Base-by-base conservation (phyloP, 2,113 vertebrate genomes). In the Neopipo cinnamomea region DNA sequence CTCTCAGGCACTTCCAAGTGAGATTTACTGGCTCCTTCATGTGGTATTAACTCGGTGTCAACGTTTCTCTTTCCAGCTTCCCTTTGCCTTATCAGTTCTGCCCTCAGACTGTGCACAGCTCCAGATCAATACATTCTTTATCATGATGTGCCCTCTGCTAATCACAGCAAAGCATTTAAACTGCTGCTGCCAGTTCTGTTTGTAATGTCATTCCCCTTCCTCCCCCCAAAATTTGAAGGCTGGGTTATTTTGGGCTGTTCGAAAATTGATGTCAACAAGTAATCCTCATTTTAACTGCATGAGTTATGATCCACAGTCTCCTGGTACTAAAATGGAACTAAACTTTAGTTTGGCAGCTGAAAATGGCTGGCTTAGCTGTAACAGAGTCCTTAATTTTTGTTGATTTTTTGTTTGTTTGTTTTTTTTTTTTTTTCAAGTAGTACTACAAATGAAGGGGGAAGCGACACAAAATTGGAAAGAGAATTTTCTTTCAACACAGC, bases 251-350 rank as follows among this genome's bases (percentile, higher is more conserved):
- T 87, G 76, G 77, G 79, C 78, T 63, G 20, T 49, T 93, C 37
- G n/a, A 58, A 63, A 80, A 56, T 46, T 35, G 53, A 47, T 84
- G 83, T 90, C 92, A 96, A 78, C 85, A 91, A 92, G 59, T 91
- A 95, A 94, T 84, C 47, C 53, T 74, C 65, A 22, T 39, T 92
- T 96, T 87, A 91, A 93, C 61, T 65, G n/a, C 21, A 16, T 65
- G 76, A 87, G 41, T 93, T 90, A 67, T 66, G 81, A 80, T 67
- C 62, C 85, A 18, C 47, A 53, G 65, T 68, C 63, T 95, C 44
- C 70, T 72, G 70, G 53, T 95, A 84, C 84, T 95, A 65, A 96
- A 96, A 95, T 93, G 92, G 92, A 92, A 30, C 82, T 87, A 78
- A 94, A 93, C 74, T 95, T 91, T 9, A 83, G 56, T 92, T 96